Evolutionary conservation across 2,888 invertebrate species (phyloP), one percentile per base, ranked within the genome.

Genomic region (Gymnocheta viridis): DNA sequence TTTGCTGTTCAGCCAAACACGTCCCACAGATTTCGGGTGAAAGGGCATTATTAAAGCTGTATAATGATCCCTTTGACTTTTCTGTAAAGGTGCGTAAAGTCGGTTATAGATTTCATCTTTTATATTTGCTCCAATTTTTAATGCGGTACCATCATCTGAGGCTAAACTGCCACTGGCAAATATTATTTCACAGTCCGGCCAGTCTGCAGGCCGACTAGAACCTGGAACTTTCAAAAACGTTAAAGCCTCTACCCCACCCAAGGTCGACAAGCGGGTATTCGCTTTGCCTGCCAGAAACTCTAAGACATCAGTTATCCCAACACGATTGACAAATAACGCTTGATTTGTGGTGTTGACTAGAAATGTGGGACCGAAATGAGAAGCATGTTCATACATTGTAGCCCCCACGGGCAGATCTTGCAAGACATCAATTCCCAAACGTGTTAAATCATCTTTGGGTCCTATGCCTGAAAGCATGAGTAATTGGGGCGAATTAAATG

Each of bases 401-500:
- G 93, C 89, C 0, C 96, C 96, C 0, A 96, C 95, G 0, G 94
- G 95, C 14, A 95, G 91, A 88, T 95, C 93, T 86, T 93, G 91
- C 10, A 95, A 87, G 0, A 95, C 91, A 0, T 94, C 93, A 84
- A 95, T 93, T 1, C 92, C 92, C 1, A 93, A 87, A 14, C 92
- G 89, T 32, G 89, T 87, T 17, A 95, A 90, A 86, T 94, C 92
- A 51, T 93, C 87, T 80, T 87, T 90, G 0, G 93, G 93, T 9
- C 94, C 94, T 22, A 94, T 87, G 0, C 97, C 97, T 4, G 97
- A 96, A n/a, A 98, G 91, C 96, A 98, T 96, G 14, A 98, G 93
- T 2, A 98, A 90, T 91, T 98, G 98, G 0, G 98, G 97, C 0
- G 96, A 96, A 88, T 96, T 96, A 85, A 98, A 95, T 1, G 97